A percentile compares a stretch with the other conserved stretches of the same genome.
Conservation (phyloP, 2,888 invertebrate species). For the Phortica okadai region DNA sequence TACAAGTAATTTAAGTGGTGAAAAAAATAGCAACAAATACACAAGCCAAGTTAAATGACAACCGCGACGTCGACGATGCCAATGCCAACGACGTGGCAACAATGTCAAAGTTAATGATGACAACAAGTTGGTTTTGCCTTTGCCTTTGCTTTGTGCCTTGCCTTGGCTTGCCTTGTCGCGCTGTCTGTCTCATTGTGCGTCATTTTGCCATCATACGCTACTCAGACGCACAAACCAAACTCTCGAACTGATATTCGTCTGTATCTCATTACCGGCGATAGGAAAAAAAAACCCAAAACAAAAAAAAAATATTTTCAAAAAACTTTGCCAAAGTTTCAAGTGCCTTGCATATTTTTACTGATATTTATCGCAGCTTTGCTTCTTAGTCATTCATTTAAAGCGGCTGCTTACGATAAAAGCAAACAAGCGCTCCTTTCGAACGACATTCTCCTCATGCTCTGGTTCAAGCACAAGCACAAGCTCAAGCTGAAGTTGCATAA, state of each 20-base stretch:
- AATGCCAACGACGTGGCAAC: conserved; percentile 8
- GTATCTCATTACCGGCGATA: conserved; percentile 23
- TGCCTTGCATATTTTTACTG: conserved; percentile 48
- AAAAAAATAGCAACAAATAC: background rate
- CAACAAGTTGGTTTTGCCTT: conserved; percentile 17
- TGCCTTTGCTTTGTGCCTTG: background rate
- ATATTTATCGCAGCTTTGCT: conserved; percentile 64
- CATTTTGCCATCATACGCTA: background rate
- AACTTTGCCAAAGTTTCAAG: conserved; percentile 53
- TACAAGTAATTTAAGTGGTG: background rate
- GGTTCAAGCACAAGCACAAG: too few relatives aligned
- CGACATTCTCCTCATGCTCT: background rate
- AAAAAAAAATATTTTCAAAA: background rate
- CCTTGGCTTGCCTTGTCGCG: background rate
- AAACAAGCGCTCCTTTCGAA: background rate
- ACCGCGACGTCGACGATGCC: conserved; percentile 26
- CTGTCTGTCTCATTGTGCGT: background rate
- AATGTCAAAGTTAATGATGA: conserved; percentile 20
- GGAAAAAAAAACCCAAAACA: conserved; percentile 26
- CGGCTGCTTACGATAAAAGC: background rate
- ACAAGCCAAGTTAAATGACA: conserved; percentile 24
- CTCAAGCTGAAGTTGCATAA: background rate
- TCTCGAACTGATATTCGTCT: background rate
- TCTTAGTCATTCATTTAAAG: conserved; percentile 9
- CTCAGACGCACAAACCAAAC: background rate